Base-by-base conservation (phyloP, 2,797 vertebrate species). In the Oreochromis grahami region DNA sequence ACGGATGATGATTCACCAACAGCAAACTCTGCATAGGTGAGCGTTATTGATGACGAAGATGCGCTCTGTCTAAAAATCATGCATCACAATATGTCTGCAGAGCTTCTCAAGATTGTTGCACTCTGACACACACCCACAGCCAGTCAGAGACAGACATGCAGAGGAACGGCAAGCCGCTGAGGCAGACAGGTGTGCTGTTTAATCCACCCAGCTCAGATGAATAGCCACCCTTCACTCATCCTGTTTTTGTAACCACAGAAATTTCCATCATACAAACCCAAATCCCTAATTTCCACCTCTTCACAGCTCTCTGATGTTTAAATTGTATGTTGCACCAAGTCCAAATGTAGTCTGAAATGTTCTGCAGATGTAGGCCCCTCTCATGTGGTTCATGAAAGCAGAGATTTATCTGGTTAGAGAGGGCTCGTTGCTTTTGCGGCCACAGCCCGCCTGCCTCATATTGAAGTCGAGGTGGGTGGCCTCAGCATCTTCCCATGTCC, bases 331-430 rank as follows among this genome's bases (percentile, higher is more conserved):
- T 94, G 91, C 85, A 76, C 92, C 84, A 80, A 91, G 94, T 94
- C 93, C 94, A 94, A 94, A 94, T 50, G 86, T 88, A 83, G 89
- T 91, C 90, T 94, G 92, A 95, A 96, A 96, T 95, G 95, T 94
- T 95, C 87, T 93, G 95, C 96, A 97, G 96, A 96, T 97, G 96
- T 94, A 80, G 86, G 56, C 76, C 89, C 90, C 76, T 96, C 94
- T 96, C 87, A 96, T 96, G 96, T 96, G 96, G 96, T 94, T 95
- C 89, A 96, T 95, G 94, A 96, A 96, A 96, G 96, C 94, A 90
- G 94, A 95, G 93, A 93, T 93, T 94, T 96, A 95, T 96, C 96
- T 95, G 95, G 95, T 94, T 93, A 91, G 92, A 94, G 92, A 93
- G 94, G 94, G 88, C 92, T 94, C 51, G 81, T 88, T 94, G 92